phyloP scores from a whole-genome alignment of 2,888 invertebrate species.

The Lutraria lutraria region DNA sequence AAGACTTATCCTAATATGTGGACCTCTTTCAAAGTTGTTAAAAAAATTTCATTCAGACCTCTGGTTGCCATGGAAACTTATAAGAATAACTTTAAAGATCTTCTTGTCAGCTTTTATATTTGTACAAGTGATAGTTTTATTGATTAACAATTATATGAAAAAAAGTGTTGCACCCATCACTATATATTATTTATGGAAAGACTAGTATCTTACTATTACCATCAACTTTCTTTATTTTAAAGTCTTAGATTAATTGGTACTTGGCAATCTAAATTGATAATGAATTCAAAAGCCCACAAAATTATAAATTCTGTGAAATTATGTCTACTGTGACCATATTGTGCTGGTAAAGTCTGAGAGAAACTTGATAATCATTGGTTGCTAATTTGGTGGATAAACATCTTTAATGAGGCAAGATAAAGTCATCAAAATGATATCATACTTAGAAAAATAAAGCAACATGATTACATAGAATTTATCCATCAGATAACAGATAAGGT shows the following conservation, averaged over 20 bases:
- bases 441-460: background rate
- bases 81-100: no score
- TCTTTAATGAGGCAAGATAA: background rate
- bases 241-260: background rate
- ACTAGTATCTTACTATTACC: background rate
- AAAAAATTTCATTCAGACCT: no score
- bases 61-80: no score
- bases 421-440: background rate
- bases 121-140: background rate
- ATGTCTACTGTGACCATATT: background rate
- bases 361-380: background rate
- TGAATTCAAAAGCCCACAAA: background rate
- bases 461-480: background rate
- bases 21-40: no score
- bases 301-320: background rate
- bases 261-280: background rate
- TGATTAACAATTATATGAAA: background rate
- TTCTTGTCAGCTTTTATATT: background rate
- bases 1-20: no score
- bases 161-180: background rate
- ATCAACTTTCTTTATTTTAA: conserved; percentile 2
- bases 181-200: background rate
- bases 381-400: background rate
- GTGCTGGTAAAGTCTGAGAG: background rate
- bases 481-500: background rate